A percentile compares a stretch with the other conserved stretches of the same genome.
phyloP scores from a whole-genome alignment of 1,140 invertebrate genomes.

The Drosophila funebris region DNA sequence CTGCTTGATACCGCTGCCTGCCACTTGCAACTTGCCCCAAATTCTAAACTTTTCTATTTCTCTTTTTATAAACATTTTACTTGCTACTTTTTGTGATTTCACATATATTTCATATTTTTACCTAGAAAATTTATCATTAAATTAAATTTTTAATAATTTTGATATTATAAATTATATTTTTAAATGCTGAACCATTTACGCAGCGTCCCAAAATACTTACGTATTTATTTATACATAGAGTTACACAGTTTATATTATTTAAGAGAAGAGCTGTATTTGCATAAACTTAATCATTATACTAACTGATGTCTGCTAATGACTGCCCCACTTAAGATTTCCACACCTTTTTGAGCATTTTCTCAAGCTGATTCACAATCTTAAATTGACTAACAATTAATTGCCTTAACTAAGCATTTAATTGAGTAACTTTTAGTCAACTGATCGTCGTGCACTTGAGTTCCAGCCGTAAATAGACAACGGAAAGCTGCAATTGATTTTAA shows the following conservation, averaged over 20 bases:
- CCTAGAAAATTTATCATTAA: neutral
- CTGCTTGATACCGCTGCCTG: no score
- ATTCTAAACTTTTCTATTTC: conserved; percentile 27
- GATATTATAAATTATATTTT: neutral
- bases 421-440: conserved; percentile 8
- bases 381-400: conserved; percentile 1
- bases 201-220: no score
- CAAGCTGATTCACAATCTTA: neutral
- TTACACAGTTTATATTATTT: no score
- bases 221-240: no score
- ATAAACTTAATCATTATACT: no score
- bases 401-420: conserved; percentile 4
- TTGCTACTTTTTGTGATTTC: neutral
- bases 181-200: no score
- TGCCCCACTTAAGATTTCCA: neutral
- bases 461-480: conserved; percentile 36
- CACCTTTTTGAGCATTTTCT: neutral
- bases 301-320: no score
- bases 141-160: neutral
- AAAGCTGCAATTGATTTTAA: conserved; percentile 57
- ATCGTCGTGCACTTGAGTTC: neutral
- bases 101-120: neutral
- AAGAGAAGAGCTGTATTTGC: no score
- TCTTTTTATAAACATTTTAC: conserved; percentile 10
- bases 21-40: conserved; percentile 51